Evolutionary conservation across 2,797 vertebrate genomes (phyloP).

Genomic region (Euthynnus affinis): DNA sequence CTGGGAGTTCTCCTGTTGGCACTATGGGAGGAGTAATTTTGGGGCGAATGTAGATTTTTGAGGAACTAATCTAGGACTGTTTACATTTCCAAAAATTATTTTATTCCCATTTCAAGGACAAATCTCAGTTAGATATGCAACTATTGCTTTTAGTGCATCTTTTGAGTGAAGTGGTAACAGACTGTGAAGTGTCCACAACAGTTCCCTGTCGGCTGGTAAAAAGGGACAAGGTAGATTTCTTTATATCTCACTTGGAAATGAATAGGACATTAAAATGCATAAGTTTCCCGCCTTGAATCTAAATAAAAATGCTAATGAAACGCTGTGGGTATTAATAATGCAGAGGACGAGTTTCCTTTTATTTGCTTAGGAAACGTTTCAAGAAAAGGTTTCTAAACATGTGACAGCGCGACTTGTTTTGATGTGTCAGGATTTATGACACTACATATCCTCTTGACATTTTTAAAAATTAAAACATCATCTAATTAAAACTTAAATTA

Average conservation of each 20-base stretch:
- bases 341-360: constrained; percentile 62
- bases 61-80: constrained; percentile 37
- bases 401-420: constrained; percentile 52
- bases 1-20: constrained; percentile 13
- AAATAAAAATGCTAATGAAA: constrained; percentile 81
- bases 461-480: constrained; percentile 49
- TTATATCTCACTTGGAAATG: constrained; percentile 67
- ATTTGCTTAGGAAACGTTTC: constrained; percentile 72
- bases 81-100: constrained; percentile 30
- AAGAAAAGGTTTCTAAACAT: constrained; percentile 28
- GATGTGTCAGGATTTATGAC: constrained; percentile 59
- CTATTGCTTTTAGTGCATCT: constrained; percentile 1
- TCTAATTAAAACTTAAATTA: constrained; percentile 66
- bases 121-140: constrained; percentile 1
- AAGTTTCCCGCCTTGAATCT: constrained; percentile 74
- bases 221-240: constrained; percentile 53
- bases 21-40: constrained; percentile 33
- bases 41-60: constrained; percentile 46
- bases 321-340: constrained; percentile 74
- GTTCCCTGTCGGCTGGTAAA: constrained; percentile 27
- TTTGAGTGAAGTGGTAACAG: constrained; percentile 4
- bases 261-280: constrained; percentile 80
- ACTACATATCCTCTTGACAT: constrained; percentile 54
- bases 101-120: constrained; percentile 38
- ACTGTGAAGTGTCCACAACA: constrained; percentile 25